Evolutionary conservation across 64 coral and sea anemone species (phyloP), one percentile per base, ranked within the genome.

Genomic region (Montipora cactus): DNA sequence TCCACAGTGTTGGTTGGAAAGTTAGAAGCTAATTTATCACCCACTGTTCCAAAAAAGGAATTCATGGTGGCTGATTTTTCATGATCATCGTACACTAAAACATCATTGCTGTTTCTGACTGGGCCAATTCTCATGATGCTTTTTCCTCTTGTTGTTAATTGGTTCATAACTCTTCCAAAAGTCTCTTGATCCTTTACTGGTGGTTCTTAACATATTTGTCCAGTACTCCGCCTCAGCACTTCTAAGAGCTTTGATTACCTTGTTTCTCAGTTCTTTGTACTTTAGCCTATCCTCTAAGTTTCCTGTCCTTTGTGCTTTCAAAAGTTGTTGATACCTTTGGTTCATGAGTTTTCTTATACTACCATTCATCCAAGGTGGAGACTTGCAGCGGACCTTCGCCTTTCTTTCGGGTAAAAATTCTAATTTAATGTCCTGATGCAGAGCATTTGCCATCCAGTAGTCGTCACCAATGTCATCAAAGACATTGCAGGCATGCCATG

Each of bases 161-260:
- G 47, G 47, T 84, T 92, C 8, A 92, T 71, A 8, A 83, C 22
- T 76, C 52, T 88, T 88, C 86, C 86, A 88, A 88, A 81, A 92
- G 15, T 82, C 67, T 9, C 37, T 91, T 49, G 59, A 69, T 21
- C 89, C 89, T 25, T 44, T 76, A 15, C 69, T 69, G n/a, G 67
- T 84, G 22, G 58, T 74, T 13, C 71, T 44, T 59, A 92, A 18
- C 67, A 46, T 45, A 23, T 23, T 23, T 23, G 23, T 23, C 23
- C 23, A 23, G 23, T 23, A 23, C 23, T 23, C 23, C 23, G 23
- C 23, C 23, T 23, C 23, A 23, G 23, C 23, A 23, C 23, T 23
- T 23, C 23, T 23, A 23, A 23, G 23, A 23, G 23, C 23, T 21
- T 76, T 76, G 18, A 45, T 91, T 10, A 87, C 66, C 9, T 74